A percentile compares a stretch with the other conserved stretches of the same genome.
Conservation (phyloP, 2,113 vertebrate genomes). For the Epinephelus lanceolatus region DNA sequence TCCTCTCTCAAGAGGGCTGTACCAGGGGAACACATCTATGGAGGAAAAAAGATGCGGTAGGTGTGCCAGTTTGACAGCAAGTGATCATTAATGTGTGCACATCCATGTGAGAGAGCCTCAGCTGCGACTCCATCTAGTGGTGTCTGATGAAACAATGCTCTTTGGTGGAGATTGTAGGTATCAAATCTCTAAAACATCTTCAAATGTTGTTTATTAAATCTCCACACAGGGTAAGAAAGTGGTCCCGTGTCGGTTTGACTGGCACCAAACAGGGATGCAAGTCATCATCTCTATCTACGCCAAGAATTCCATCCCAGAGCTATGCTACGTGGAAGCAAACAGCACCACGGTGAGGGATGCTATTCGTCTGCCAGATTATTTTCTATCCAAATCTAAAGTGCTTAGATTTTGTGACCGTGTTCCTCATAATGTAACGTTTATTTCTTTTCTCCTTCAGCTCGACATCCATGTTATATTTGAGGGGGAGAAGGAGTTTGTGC, state of each 20-base stretch:
- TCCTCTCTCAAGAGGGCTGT: conserved; percentile 96
- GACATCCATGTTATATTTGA: conserved; percentile 95
- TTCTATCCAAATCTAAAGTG: not conserved
- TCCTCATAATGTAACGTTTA: not conserved
- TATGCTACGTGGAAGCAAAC: conserved; percentile 94
- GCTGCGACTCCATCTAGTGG: conserved; percentile 70
- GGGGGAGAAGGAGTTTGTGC: conserved; percentile 95
- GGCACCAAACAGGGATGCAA: conserved; percentile 97
- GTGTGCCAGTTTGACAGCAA: conserved; percentile 61
- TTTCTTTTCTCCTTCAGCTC: conserved; percentile 82
- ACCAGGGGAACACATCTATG: conserved; percentile 90
- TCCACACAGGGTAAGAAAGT: conserved; percentile 90
- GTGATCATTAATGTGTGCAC: not conserved
- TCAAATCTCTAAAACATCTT: not conserved
- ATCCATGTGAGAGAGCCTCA: not conserved
- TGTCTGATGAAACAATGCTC: not conserved
- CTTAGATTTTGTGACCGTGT: not conserved
- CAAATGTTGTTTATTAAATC: not conserved
- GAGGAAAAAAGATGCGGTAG: conserved; percentile 92
- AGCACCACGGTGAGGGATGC: conserved; percentile 89
- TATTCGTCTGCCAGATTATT: rapidly evolving
- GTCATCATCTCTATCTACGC: conserved; percentile 97
- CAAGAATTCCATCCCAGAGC: conserved; percentile 93
- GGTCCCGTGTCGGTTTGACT: conserved; percentile 95
- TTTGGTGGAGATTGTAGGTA: not conserved